These are phyloP conservation scores for Urocynchramus pylzowi DNA, from an alignment of 2,113 vertebrate genomes.

Conservation along the genomic window DNA sequence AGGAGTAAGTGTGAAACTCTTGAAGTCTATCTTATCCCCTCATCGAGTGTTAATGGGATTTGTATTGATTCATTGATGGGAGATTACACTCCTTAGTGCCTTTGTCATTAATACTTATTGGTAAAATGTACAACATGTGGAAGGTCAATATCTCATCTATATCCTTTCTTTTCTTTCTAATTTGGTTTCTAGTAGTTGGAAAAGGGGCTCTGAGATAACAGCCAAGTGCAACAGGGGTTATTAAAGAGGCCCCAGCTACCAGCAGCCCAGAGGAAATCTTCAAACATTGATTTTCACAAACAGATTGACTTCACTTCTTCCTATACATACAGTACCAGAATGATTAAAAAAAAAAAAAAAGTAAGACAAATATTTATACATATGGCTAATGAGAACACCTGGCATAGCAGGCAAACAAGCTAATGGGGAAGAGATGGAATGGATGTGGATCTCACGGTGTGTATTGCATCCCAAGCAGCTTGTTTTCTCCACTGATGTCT, in stretches of 20 bases:
- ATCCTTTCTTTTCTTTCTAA: not conserved
- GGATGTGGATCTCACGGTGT: not conserved
- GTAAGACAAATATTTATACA: slow-evolving; percentile 73
- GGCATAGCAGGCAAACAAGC: slow-evolving; percentile 63
- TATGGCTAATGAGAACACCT: slow-evolving; percentile 71
- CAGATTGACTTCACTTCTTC: slow-evolving; percentile 49
- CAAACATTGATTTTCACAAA: slow-evolving; percentile 8
- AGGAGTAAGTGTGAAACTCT: not conserved
- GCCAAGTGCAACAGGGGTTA: not conserved
- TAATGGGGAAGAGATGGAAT: slow-evolving; percentile 22
- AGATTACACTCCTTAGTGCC: slow-evolving; percentile 45
- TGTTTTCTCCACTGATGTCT: not conserved
- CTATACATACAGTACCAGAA: slow-evolving; percentile 64
- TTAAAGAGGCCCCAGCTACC: not conserved
- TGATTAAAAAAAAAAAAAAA: slow-evolving; percentile 13
- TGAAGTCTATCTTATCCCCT: slow-evolving; percentile 26
- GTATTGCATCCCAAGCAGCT: not conserved
- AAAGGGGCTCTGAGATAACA: not conserved
- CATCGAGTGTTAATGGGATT: slow-evolving; percentile 49
- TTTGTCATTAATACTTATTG: slow-evolving; percentile 46
- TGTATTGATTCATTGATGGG: slow-evolving; percentile 57
- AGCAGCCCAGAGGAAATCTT: slow-evolving; percentile 13
- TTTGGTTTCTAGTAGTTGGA: not conserved
- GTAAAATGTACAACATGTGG: slow-evolving; percentile 10
- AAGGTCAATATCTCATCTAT: slow-evolving; percentile 41